Evolutionary conservation across 2,113 vertebrate genomes (phyloP), one percentile per base, ranked within the genome.

Genomic region (Anolis carolinensis): DNA sequence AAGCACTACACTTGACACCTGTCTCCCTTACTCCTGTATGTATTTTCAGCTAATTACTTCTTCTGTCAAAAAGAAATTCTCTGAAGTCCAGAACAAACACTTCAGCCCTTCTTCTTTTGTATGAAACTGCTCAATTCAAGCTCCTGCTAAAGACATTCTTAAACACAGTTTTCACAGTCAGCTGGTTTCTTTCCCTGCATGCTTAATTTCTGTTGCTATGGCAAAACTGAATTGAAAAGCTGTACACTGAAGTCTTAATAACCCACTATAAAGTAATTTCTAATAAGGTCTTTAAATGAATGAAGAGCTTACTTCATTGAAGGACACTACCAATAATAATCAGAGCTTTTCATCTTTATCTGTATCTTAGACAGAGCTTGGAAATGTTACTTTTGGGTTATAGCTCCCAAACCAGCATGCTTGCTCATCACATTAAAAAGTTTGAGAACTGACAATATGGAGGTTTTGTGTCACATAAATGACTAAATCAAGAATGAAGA

Each of bases 1-100:
- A 85, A 90, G 85, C 1, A 34, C 44, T 86, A 92, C 80, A 92
- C 55, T 87, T 68, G 1, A 68, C 91, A 89, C 77, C 94, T 67
- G 79, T 89, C 86, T 90, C 82, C 81, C 71, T 91, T 89, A 39
- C 89, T 93, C 68, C 52, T 89, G 89, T 83, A 87, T 92, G 87
- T 88, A 92, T 92, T 93, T 92, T 85, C 74, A 95, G 6, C 48
- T 93, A 93, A 94, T 94, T 94, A 94, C n/a, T 94, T 94, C 84
- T 71, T 78, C 85, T 91, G 87, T 93, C 91, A 93, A 88, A 87
- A 93, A 95, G 91, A 88, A 77, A 92, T 82, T 93, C 83, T 88
- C 82, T 73, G 67, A 87, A 89, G 80, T 92, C 74, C 68, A 68
- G 87, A 11, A 65, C 16, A 90, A 89, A 79, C 39, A 87, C 70